Conservation (phyloP, 2,113 vertebrate species). For the Oxygymnocypris stewartii region DNA sequence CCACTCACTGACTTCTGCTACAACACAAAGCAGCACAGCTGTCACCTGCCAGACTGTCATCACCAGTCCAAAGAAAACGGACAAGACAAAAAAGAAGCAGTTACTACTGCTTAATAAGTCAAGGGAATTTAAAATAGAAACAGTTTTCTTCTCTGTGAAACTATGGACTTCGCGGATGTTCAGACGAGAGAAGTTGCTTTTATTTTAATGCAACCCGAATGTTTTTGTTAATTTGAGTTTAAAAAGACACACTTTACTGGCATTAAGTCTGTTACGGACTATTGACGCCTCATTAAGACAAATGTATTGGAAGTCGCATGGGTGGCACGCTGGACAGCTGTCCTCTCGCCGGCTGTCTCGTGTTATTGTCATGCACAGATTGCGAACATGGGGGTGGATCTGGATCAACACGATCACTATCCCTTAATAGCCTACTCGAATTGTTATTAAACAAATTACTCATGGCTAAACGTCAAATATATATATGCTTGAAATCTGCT, state of each 20-base stretch:
- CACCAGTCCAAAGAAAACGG: slow-evolving; percentile 3
- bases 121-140: background rate
- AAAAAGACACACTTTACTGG: background rate
- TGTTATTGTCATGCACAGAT: slow-evolving; percentile 53
- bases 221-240: background rate
- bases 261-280: background rate
- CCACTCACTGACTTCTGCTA: slow-evolving; percentile 53
- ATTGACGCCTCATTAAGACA: slow-evolving; percentile 1
- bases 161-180: background rate
- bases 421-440: background rate
- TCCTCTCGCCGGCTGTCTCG: slow-evolving; percentile 51
- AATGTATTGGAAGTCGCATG: background rate
- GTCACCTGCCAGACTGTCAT: slow-evolving; percentile 54
- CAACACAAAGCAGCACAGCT: slow-evolving; percentile 54
- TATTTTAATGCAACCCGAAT: background rate
- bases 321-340: slow-evolving; percentile 54
- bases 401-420: slow-evolving; percentile 33
- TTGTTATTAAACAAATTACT: background rate
- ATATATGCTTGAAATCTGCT: background rate
- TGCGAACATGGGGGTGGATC: slow-evolving; percentile 7
- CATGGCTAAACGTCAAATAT: background rate
- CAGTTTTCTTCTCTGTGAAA: background rate
- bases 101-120: background rate
- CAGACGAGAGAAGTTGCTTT: background rate
- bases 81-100: background rate